A percentile compares a stretch with the other conserved stretches of the same genome.
Evolutionary conservation across 2,797 vertebrate species (phyloP).

Genomic region (Halcyon badia): DNA sequence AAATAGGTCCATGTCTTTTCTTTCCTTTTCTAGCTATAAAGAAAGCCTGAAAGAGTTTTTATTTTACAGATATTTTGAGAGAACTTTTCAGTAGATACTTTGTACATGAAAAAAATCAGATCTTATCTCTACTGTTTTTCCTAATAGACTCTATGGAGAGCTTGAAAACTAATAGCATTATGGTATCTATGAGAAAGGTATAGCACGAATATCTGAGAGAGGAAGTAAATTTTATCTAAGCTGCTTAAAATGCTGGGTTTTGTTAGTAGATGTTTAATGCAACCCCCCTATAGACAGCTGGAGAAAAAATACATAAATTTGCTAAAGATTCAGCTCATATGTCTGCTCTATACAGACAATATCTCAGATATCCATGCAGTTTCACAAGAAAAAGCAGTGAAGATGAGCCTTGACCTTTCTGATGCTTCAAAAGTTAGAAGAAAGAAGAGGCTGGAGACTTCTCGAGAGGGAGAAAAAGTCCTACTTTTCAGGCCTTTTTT

Average conservation of each 20-base stretch:
- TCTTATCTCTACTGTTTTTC: not conserved
- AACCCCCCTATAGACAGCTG: not conserved
- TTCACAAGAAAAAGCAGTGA: not conserved
- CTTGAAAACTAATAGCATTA: not conserved
- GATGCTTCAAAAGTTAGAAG: conserved; percentile 15
- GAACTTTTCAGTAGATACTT: not conserved
- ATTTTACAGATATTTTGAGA: not conserved
- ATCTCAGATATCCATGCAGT: not conserved
- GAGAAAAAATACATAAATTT: not conserved
- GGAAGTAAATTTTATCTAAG: not conserved
- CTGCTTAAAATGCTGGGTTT: not conserved
- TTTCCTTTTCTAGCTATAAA: not conserved
- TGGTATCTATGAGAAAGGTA: not conserved
- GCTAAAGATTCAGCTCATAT: not conserved
- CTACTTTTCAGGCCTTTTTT: not conserved
- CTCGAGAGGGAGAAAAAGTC: not conserved
- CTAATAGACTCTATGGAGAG: not conserved
- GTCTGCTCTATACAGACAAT: not conserved
- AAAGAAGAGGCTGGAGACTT: not conserved
- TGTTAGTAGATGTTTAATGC: not conserved
- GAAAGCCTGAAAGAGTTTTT: not conserved
- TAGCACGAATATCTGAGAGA: not conserved
- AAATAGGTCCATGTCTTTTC: not conserved
- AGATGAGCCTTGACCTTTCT: not conserved
- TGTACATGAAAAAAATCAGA: not conserved